Conservation (phyloP, 2,888 invertebrate genomes). For the Lepidochitona cinerea region DNA sequence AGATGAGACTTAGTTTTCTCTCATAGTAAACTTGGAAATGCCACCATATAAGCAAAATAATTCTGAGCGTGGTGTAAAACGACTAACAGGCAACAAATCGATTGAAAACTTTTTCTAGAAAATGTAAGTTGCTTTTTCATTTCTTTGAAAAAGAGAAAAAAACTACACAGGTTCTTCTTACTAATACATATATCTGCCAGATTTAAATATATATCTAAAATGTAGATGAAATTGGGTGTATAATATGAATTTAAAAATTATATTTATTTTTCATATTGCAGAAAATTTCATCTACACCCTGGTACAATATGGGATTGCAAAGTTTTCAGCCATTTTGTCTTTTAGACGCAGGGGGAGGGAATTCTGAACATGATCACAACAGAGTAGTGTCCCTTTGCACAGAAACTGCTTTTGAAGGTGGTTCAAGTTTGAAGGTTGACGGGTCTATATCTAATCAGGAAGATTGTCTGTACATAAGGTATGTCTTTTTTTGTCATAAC, state of each 20-base stretch:
- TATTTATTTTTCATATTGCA: constrained; percentile 18
- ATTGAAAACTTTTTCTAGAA: too few species aligned
- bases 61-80: too few species aligned
- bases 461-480: background rate
- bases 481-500: too few species aligned
- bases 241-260: background rate
- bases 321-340: constrained; percentile 44
- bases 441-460: background rate
- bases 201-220: background rate
- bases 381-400: constrained; percentile 16
- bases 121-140: too few species aligned
- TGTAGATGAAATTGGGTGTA: background rate
- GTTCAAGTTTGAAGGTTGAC: constrained; percentile 36
- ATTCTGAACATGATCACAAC: background rate
- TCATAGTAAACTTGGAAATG: too few species aligned
- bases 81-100: too few species aligned
- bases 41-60: too few species aligned
- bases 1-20: too few species aligned
- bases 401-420: constrained; percentile 39
- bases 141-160: too few species aligned
- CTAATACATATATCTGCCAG: background rate
- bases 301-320: constrained; percentile 57
- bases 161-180: background rate
- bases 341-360: background rate
- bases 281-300: constrained; percentile 32